Evolutionary conservation across 2,113 vertebrate species (phyloP), one percentile per base, ranked within the genome.

Genomic region (Scortum barcoo): DNA sequence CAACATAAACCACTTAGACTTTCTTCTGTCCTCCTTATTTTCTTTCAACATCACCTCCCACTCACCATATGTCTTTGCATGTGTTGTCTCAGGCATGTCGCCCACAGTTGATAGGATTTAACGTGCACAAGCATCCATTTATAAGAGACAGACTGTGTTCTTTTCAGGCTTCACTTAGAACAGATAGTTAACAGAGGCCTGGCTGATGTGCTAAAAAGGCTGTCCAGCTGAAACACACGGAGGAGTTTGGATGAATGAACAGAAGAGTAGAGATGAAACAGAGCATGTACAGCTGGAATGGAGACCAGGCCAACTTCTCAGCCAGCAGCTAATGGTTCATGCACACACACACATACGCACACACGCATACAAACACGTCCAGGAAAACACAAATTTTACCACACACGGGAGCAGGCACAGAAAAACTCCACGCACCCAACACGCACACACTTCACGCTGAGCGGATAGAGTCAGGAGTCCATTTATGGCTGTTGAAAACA

Each of bases 401-500:
- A 75, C 36, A 76, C 11, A 56, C 38, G 65, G 24, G 56, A 22
- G 44, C 38, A 76, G 7, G 40, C 38, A 28, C 76, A 68, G 33
- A 40, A 61, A 53, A 16, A 30, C 16, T 53, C 33, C 54, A 61
- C 54, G n/a, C 73, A 54, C 53, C 3, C 30, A 44, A 67, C 53
- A 48, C 61, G n/a, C n/a, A 68, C 36, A 58, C 72, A 80, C 30
- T 65, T 80, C 22, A 63, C 0, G 7, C 67, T 30, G 65, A 67
- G 60, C 20, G 1, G 61, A 68, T 66, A 65, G 79, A 81, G 57
- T 75, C 69, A 57, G 36, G 53, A 78, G 26, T 82, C 89, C 88
- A 85, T 93, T 86, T 88, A 84, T 78, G 88, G 89, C n/a, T 62
- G 84, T 72, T 83, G 28, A 83, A 86, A 89, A 92, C 77, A 88